Conservation (phyloP, 2,797 vertebrate genomes). For the Enteromius anoplus region DNA sequence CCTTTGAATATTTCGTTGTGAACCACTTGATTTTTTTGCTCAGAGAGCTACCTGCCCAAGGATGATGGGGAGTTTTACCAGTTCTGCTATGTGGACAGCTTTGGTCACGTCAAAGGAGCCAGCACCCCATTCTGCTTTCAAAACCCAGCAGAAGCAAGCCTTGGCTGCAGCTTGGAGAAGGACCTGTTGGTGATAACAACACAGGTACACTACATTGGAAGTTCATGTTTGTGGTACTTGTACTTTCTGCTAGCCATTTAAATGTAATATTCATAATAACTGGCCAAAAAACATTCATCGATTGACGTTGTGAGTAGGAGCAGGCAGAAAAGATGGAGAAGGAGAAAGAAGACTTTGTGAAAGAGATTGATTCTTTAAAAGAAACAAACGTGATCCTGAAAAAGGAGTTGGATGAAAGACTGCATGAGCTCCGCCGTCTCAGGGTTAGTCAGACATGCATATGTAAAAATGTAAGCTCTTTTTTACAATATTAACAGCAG, state of each 20-base stretch:
- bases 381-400: conserved; percentile 63
- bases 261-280: background rate
- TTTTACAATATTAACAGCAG: background rate
- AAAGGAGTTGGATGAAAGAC: conserved; percentile 57
- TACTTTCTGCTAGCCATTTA: background rate
- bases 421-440: conserved; percentile 58
- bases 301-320: conserved; percentile 71
- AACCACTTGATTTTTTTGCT: background rate
- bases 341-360: conserved; percentile 68
- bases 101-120: conserved; percentile 82
- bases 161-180: conserved; percentile 70
- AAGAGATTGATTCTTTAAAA: conserved; percentile 58
- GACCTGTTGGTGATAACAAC: conserved; percentile 88
- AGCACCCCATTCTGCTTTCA: conserved; percentile 90
- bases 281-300: background rate
- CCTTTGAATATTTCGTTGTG: background rate
- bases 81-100: conserved; percentile 90
- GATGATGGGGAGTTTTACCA: conserved; percentile 90
- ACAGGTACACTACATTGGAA: conserved; percentile 74
- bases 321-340: conserved; percentile 80
- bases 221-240: background rate
- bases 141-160: conserved; percentile 64
- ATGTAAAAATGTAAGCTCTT: background rate
- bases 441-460: conserved; percentile 63
- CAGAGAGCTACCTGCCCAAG: conserved; percentile 91